Base-by-base conservation (phyloP, 2,797 vertebrate species). In the Manis crassicaudata region DNA sequence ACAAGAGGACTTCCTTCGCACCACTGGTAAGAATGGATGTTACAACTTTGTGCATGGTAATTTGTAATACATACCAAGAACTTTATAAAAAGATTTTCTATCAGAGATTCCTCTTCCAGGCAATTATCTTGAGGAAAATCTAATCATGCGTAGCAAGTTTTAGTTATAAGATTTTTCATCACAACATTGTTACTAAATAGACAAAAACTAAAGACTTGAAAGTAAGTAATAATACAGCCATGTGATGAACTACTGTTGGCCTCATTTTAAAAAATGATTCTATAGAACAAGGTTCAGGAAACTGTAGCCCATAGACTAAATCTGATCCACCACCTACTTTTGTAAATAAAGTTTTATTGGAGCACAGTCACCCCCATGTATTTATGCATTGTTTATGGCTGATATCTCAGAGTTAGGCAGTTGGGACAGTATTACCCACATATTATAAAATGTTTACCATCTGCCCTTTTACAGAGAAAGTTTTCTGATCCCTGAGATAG, bases 261-360 rank as follows among this genome's bases (percentile, higher is more conserved):
- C 18, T 46, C 70, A 60, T 65, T 83, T 50, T 16, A 8, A 58
- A 27, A 83, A 65, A 16, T 72, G 20, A 56, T 76, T 25, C 10
- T 40, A 4, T 68, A 88, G 18, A 63, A n/a, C 29, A 40, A 52
- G 40, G 2, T 62, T 40, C 43, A 43, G 35, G 8, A 87, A 68
- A 83, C 43, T 62, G 10, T 13, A 90, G 40, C 25, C 37, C 21
- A 27, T 3, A 32, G 23, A 23, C n/a, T 82, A 62, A 88, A 82
- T 43, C 35, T 94, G 58, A 50, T 21, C 40, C n/a, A 23, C 12
- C 32, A 37, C 67, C 13, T 79, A 17, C 18, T 90, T 94, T 90
- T 67, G 3, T 81, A 60, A 92, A 75, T 95, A 86, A 85, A 82
- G 32, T 87, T 94, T 73, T 81, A 58, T 40, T 52, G 13, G 56